A percentile compares a stretch with the other conserved stretches of the same genome.
These are phyloP conservation scores for Halyomorpha halys DNA, from an alignment of 1,140 invertebrate species.

Conservation along the genomic window DNA sequence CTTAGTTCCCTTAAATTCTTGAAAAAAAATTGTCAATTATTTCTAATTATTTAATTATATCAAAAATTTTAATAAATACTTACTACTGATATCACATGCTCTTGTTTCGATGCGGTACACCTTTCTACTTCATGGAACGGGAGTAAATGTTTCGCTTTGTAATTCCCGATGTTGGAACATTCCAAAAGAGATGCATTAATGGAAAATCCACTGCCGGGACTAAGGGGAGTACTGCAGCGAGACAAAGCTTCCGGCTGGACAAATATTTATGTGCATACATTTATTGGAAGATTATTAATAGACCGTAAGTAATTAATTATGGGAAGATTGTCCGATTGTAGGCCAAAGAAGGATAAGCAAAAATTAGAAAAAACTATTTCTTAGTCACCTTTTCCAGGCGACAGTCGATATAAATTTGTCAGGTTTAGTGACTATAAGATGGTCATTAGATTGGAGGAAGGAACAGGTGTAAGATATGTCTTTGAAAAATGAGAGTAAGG, in stretches of 20 bases:
- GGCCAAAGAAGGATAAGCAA: too few relatives aligned
- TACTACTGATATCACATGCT: slow-evolving; percentile 73
- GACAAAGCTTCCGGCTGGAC: slow-evolving; percentile 67
- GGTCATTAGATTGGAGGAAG: too few relatives aligned
- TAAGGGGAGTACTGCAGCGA: slow-evolving; percentile 68
- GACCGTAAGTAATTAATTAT: too few relatives aligned
- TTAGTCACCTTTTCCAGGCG: too few relatives aligned
- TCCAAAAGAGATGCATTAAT: slow-evolving; percentile 29
- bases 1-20: slow-evolving; percentile 69
- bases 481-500: too few relatives aligned
- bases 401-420: too few relatives aligned
- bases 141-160: slow-evolving; percentile 35
- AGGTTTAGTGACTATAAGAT: too few relatives aligned
- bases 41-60: not conserved
- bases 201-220: slow-evolving; percentile 46
- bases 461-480: too few relatives aligned
- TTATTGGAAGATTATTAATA: too few relatives aligned
- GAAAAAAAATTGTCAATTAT: slow-evolving; percentile 26
- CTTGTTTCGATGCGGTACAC: slow-evolving; percentile 74
- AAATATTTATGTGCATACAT: not conserved
- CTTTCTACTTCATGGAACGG: slow-evolving; percentile 74
- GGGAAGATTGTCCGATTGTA: too few relatives aligned
- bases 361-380: too few relatives aligned
- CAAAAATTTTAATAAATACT: slow-evolving; percentile 31
- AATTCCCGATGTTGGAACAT: slow-evolving; percentile 17